Percentiles rank a stretch among this genome's conserved stretches.
phyloP scores from a whole-genome alignment of 2,113 vertebrate species.

The Puntigrus tetrazona region DNA sequence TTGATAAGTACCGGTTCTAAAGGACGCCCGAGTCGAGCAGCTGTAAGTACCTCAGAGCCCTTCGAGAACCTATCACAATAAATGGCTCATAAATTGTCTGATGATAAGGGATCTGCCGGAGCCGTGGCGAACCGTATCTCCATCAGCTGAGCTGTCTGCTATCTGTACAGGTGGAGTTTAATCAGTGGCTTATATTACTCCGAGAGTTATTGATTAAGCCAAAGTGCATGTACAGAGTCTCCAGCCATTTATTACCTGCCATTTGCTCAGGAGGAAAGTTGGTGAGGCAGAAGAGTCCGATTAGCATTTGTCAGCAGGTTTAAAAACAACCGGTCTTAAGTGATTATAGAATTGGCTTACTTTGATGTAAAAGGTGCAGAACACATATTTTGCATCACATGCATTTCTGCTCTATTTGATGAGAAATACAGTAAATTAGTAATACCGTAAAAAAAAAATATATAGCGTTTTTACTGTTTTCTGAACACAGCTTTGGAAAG shows the following conservation, averaged over 20 bases:
- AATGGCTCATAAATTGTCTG: slow-evolving; percentile 9
- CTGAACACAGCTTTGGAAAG: background rate
- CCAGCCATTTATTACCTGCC: slow-evolving; percentile 18
- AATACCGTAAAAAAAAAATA: background rate
- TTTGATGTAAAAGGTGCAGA: background rate
- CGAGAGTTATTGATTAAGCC: slow-evolving; percentile 38
- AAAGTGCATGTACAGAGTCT: slow-evolving; percentile 24
- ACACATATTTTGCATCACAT: background rate
- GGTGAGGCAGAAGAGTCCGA: background rate
- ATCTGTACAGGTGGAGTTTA: slow-evolving; percentile 39
- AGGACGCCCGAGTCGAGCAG: background rate
- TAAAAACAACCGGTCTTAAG: background rate
- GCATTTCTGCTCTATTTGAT: background rate
- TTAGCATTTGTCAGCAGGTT: background rate
- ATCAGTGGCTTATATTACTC: slow-evolving; percentile 42
- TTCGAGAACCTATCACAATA: slow-evolving; percentile 10
- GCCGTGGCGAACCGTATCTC: slow-evolving; percentile 5
- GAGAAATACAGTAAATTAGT: background rate
- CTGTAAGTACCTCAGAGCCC: background rate
- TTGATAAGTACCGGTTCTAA: background rate
- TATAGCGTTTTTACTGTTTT: background rate
- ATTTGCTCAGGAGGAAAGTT: background rate
- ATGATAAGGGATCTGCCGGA: background rate
- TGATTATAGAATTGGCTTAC: background rate
- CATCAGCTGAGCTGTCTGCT: slow-evolving; percentile 11